Evolutionary conservation across 2,797 vertebrate species (phyloP).

Genomic region (Myotis findleyi): DNA sequence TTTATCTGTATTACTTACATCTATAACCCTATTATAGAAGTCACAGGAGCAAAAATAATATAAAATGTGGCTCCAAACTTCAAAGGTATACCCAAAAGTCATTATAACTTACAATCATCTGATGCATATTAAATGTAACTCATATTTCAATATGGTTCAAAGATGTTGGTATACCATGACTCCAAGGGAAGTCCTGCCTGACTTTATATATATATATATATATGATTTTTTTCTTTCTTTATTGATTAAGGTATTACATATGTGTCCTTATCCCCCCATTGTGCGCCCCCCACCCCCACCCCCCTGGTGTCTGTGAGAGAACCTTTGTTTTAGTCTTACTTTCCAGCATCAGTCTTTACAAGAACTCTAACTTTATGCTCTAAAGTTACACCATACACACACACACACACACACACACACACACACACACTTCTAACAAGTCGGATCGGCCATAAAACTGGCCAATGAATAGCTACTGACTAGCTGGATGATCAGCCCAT

Average conservation of each 20-base stretch:
- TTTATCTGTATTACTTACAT: background rate
- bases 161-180: background rate
- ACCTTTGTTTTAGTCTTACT: background rate
- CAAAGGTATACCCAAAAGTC: slow-evolving; percentile 6
- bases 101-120: slow-evolving; percentile 1
- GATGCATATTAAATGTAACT: background rate
- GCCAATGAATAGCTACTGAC: background rate
- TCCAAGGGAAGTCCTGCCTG: background rate
- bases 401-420: background rate
- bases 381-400: background rate
- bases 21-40: slow-evolving; percentile 35
- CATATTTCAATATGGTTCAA: background rate
- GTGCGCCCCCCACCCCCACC: too few species aligned
- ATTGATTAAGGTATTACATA: too few species aligned
- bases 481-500: background rate
- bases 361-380: slow-evolving; percentile 32
- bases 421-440: background rate
- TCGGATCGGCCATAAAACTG: background rate
- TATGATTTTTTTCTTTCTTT: too few species aligned
- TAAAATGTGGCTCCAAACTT: slow-evolving; percentile 3
- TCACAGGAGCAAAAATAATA: slow-evolving; percentile 12
- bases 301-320: background rate
- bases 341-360: slow-evolving; percentile 8
- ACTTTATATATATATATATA: too few species aligned
- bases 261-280: too few species aligned